A percentile compares a stretch with the other conserved stretches of the same genome.
Conservation (phyloP, 2,888 invertebrate species). For the Meghimatium bilineatum region DNA sequence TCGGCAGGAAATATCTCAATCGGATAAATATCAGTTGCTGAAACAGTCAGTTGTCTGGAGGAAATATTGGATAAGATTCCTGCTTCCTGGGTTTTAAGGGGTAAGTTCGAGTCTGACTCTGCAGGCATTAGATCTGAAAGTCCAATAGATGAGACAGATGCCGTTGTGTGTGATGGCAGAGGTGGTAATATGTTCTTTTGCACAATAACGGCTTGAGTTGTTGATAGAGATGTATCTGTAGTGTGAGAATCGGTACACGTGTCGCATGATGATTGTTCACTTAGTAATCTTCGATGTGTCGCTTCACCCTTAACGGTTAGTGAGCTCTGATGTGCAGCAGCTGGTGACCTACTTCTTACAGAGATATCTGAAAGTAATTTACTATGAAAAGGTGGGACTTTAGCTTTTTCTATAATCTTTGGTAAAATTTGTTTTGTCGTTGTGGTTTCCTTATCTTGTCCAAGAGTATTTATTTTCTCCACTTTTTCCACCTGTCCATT, state of each 20-base stretch:
- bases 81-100: not conserved
- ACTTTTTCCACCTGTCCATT: not conserved
- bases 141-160: not conserved
- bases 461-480: not conserved
- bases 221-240: not conserved
- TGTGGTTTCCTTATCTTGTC: not conserved
- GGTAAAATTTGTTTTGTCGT: not conserved
- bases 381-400: not conserved
- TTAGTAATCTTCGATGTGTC: not conserved
- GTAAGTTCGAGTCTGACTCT: not conserved
- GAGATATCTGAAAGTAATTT: not conserved
- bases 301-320: not conserved
- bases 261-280: not conserved
- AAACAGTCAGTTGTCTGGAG: not conserved
- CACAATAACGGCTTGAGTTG: not conserved
- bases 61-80: not conserved
- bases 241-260: not conserved
- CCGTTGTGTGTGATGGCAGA: not conserved
- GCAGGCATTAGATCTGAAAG: not conserved
- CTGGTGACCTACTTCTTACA: not conserved
- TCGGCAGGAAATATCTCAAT: not conserved
- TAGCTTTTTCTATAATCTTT: not conserved
- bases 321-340: not conserved
- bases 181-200: not conserved
- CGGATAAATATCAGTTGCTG: not conserved